Evolutionary conservation across 1,140 invertebrate species (phyloP).

Genomic region (Oncopeltus fasciatus): DNA sequence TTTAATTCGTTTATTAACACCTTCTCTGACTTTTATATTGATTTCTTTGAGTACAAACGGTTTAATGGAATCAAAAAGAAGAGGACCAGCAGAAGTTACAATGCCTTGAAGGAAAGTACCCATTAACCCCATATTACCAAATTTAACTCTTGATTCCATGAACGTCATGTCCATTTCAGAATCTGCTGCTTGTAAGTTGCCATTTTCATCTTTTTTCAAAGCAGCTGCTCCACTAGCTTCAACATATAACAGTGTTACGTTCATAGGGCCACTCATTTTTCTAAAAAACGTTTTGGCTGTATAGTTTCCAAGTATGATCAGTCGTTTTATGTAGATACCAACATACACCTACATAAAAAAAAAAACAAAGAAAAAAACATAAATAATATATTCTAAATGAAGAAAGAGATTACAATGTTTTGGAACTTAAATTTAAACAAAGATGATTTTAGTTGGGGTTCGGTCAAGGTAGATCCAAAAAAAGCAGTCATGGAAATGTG

Average conservation of each 20-base stretch:
- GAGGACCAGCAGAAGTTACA: constrained; percentile 61
- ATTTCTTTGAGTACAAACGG: constrained; percentile 58
- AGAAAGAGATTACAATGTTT: too few species aligned
- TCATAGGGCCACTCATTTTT: constrained; percentile 55
- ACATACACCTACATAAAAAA: constrained; percentile 24
- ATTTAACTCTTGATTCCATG: constrained; percentile 58
- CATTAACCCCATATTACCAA: constrained; percentile 62
- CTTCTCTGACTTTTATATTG: constrained; percentile 21
- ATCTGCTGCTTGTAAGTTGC: constrained; percentile 54
- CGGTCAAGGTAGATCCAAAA: too few species aligned
- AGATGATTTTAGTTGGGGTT: too few species aligned
- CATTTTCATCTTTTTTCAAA: constrained; percentile 52
- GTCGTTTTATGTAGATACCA: constrained; percentile 21
- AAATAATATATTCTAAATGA: too few species aligned
- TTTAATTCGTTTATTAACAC: constrained; percentile 22
- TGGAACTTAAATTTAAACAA: too few species aligned
- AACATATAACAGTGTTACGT: constrained; percentile 53
- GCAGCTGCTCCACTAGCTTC: constrained; percentile 46
- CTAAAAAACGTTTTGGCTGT: constrained; percentile 53
- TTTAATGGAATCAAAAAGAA: constrained; percentile 72
- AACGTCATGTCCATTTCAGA: constrained; percentile 66
- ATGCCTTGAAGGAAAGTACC: constrained; percentile 58
- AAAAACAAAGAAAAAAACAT: too few species aligned
- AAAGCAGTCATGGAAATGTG: too few species aligned
- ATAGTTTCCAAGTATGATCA: constrained; percentile 61